Evolutionary conservation across 2,888 invertebrate species (phyloP).

Genomic region (Meliscaeva auricollis): DNA sequence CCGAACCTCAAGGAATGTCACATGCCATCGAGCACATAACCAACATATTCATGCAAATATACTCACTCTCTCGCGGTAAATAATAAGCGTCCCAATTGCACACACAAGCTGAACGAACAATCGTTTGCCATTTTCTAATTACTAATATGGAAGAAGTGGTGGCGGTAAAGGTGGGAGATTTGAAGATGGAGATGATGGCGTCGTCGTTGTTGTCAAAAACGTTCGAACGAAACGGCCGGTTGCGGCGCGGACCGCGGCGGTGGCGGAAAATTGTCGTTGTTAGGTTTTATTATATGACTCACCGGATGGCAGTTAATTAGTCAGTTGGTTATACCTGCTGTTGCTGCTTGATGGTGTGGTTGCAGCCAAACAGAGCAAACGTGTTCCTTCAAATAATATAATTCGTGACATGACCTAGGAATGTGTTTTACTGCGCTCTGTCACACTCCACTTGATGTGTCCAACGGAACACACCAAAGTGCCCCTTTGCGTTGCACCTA

Average conservation of each 20-base stretch:
- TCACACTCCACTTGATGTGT: conserved; percentile 1
- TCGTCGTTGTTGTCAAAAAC: conserved; percentile 13
- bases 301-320: conserved; percentile 69
- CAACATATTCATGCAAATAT: background rate
- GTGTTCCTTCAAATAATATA: conserved; percentile 58
- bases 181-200: conserved; percentile 10
- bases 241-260: too few relatives aligned
- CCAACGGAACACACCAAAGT: background rate
- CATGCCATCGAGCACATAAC: conserved; percentile 4
- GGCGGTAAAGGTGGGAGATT: background rate
- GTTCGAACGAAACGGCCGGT: background rate
- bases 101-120: conserved; percentile 54
- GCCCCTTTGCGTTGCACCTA: conserved; percentile 8
- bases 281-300: conserved; percentile 58
- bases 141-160: conserved; percentile 36
- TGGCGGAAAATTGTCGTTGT: conserved; percentile 6
- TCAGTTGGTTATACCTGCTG: conserved; percentile 47
- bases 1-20: conserved; percentile 55
- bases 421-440: conserved; percentile 10
- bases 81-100: conserved; percentile 49
- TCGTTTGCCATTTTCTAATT: conserved; percentile 59
- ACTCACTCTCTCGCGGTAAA: conserved; percentile 36
- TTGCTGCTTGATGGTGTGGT: background rate
- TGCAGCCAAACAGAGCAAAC: background rate
- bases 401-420: conserved; percentile 71